These are phyloP conservation scores for Stenichneumon culpator DNA, from an alignment of 2,888 invertebrate species.

Conservation along the genomic window DNA sequence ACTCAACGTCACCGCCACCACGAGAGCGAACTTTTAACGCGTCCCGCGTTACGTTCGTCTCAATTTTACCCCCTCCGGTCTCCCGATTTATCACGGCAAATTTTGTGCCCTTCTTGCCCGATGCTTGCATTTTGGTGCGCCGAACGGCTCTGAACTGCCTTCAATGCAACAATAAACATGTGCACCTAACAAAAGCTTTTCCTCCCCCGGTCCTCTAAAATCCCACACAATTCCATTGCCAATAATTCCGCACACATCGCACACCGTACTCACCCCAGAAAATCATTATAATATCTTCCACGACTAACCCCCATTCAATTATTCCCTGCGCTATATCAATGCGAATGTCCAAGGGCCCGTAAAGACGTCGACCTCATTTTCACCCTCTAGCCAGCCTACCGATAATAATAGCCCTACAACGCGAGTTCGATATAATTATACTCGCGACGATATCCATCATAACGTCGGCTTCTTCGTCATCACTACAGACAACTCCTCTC, in stretches of 20 bases:
- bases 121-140: too few species aligned
- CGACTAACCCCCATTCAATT: not conserved
- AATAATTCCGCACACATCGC: not conserved
- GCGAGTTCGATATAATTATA: not conserved
- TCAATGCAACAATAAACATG: too few species aligned
- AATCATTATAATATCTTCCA: not conserved
- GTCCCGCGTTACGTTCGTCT: not conserved
- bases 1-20: too few species aligned
- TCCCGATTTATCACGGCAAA: not conserved
- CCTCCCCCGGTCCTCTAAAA: too few species aligned
- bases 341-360: not conserved
- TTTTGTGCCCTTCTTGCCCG: not conserved
- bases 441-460: not conserved
- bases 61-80: not conserved
- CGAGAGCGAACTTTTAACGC: too few species aligned
- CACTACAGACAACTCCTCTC: not conserved
- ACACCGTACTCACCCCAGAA: not conserved
- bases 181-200: too few species aligned
- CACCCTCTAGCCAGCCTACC: not conserved
- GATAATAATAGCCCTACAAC: constrained; percentile 1
- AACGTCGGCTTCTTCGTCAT: not conserved
- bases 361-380: constrained; percentile 17
- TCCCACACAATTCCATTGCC: not conserved
- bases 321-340: not conserved
- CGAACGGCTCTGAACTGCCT: too few species aligned